Evolutionary conservation across 2,888 invertebrate species (phyloP), one percentile per base, ranked within the genome.

Genomic region (Isoperla grammatica): DNA sequence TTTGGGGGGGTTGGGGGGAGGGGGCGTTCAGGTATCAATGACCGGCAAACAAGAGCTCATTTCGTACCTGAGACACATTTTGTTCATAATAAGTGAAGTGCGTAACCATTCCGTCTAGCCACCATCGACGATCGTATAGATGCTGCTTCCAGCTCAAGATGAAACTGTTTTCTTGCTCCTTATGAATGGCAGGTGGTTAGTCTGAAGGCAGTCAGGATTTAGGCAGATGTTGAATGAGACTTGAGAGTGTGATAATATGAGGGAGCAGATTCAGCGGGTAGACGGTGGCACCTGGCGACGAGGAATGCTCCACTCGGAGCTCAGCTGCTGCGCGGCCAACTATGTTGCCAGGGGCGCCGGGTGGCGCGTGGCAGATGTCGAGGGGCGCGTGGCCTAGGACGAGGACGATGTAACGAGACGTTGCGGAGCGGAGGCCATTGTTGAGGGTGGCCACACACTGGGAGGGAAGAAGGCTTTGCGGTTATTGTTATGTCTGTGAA

Each of bases 171-270:
- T 9, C 12, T 37, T 37, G 37, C 8, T 37, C 37, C 37, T 11
- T 37, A 11, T 23, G 49, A 29, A 13, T 37, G 20, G 53, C 53
- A 53, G 53, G 37, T 53, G 53, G 15, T 35, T 15, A 42, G 15
- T 8, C 4, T 4, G 29, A 4, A 29, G 29, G 29, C 29, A 29
- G 29, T 4, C 29, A 46, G 43, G 20, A 19, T 35, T 50, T 50
- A 29, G 20, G 53, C 53, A 53, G 53, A 53, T 53, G 53, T 8
- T 53, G 53, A 19, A 53, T 50, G 22, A 50, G 23, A 5, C 22
- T 20, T 48, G 23, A 48, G 49, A 29, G 49, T 50, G 29, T 50
- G 20, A 46, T 46, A 46, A 22, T 46, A 17, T 50, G 29, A 29
- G 29, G 29, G 29, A 29, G 29, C 8, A n/a, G n/a, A n/a, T n/a